These are phyloP conservation scores for Colossoma macropomum DNA, from an alignment of 2,113 vertebrate species.

Conservation along the genomic window DNA sequence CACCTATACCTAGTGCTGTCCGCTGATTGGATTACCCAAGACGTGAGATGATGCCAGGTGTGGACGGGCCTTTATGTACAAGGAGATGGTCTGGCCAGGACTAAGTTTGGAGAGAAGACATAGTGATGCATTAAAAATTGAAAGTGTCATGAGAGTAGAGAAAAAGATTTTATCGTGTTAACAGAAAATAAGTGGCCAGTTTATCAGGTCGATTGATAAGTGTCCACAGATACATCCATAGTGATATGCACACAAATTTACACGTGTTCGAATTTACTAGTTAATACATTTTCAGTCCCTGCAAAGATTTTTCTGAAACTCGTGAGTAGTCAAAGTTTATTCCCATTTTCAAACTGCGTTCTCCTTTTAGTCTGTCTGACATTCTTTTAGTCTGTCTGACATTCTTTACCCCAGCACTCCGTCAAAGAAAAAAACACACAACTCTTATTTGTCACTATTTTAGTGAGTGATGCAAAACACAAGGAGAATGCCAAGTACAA, in stretches of 20 bases:
- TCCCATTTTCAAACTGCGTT: background rate
- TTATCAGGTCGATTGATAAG: conserved; percentile 1
- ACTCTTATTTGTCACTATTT: background rate
- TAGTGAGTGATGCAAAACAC: background rate
- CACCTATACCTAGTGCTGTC: no score
- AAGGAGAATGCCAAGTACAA: background rate
- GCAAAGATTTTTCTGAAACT: no score
- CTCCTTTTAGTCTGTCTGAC: no score
- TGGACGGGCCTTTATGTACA: no score
- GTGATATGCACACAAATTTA: background rate
- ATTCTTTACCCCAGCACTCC: no score
- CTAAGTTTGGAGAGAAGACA: no score
- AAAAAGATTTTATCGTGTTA: background rate
- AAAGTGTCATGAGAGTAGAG: no score
- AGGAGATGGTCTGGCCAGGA: no score
- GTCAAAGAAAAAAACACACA: background rate
- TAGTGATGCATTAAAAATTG: no score
- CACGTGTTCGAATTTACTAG: background rate
- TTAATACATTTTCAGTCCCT: conserved; percentile 21
- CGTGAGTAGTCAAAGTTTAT: background rate
- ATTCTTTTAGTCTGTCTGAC: no score
- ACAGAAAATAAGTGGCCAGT: background rate
- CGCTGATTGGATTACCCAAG: no score
- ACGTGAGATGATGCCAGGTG: no score
- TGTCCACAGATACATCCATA: background rate